phyloP scores from a whole-genome alignment of 2,888 invertebrate species.

The Archips xylosteana region DNA sequence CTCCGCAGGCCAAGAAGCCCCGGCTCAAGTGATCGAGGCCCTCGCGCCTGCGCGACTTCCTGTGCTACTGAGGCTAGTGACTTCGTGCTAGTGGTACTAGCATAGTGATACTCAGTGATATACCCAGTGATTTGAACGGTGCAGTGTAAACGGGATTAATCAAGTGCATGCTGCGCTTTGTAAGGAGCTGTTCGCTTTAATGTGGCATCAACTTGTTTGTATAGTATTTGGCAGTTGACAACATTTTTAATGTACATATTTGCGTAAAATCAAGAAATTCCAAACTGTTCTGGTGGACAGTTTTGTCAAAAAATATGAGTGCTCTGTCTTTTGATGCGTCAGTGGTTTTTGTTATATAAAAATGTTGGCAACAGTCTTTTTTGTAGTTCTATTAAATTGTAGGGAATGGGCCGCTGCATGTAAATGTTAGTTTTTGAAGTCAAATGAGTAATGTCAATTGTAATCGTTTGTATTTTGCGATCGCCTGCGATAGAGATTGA shows the following conservation, averaged over 20 bases:
- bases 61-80: conserved; percentile 57
- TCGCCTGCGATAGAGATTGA: neutral
- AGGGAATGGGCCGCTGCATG: neutral
- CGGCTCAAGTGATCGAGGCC: conserved; percentile 66
- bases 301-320: neutral
- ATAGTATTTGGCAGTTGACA: neutral
- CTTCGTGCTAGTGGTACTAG: conserved; percentile 3
- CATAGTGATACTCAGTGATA: conserved; percentile 3
- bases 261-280: neutral
- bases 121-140: neutral
- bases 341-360: neutral
- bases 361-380: neutral
- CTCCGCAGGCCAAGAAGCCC: conserved; percentile 58
- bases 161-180: neutral
- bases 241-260: neutral
- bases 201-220: neutral
- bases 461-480: neutral
- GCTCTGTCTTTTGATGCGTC: neutral
- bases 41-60: conserved; percentile 60
- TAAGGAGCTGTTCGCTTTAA: neutral
- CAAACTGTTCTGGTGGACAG: neutral
- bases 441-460: neutral
- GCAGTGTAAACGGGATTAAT: neutral
- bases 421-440: neutral
- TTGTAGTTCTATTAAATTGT: neutral